Conservation (phyloP, 2,888 invertebrate genomes). For the Leptinotarsa rubiginosa region DNA sequence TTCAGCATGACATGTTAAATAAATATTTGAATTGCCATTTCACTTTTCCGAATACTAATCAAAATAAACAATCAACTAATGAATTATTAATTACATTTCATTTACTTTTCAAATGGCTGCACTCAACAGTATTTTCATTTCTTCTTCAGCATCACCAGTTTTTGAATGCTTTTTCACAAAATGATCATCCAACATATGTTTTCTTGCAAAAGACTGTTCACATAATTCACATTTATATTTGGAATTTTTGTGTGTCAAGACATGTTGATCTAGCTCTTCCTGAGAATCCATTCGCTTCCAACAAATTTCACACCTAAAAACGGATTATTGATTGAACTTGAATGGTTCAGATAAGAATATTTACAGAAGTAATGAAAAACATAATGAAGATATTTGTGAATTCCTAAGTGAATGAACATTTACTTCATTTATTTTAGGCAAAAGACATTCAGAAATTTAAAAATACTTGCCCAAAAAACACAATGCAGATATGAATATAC, state of each 20-base stretch:
- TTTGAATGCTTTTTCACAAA: constrained; percentile 7
- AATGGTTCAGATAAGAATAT: background rate
- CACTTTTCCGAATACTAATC: background rate
- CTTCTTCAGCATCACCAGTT: constrained; percentile 1
- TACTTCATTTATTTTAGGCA: too few species aligned
- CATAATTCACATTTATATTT: constrained; percentile 22
- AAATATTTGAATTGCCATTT: too few species aligned
- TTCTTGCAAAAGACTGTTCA: constrained; percentile 7
- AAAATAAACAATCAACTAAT: background rate
- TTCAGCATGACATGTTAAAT: too few species aligned
- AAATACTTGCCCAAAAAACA: too few species aligned
- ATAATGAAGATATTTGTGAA: too few species aligned
- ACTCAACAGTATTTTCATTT: background rate
- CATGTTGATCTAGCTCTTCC: constrained; percentile 17
- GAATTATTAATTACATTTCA: too few species aligned
- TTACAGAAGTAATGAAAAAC: background rate
- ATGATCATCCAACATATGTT: constrained; percentile 14
- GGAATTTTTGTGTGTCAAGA: background rate
- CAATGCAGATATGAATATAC: too few species aligned
- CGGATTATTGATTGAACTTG: background rate
- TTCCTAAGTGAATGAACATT: too few species aligned
- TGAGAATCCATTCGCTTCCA: background rate
- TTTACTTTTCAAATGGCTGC: background rate
- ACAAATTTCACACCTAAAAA: constrained; percentile 21
- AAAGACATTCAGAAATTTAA: too few species aligned